A percentile compares a stretch with the other conserved stretches of the same genome.
phyloP scores from a whole-genome alignment of 2,113 vertebrate genomes.

The Tachysurus fulvidraco region DNA sequence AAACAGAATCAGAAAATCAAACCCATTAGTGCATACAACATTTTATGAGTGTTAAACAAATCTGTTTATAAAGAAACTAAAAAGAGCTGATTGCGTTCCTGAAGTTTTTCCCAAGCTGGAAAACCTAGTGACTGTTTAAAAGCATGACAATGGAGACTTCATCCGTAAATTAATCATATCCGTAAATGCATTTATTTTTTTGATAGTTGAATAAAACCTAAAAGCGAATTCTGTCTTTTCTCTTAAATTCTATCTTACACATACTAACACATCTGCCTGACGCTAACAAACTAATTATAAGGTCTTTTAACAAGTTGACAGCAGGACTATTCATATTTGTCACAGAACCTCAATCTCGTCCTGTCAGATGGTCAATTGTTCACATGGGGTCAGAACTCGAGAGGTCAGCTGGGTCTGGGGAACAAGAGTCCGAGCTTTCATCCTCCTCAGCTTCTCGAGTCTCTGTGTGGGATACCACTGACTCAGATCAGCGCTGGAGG shows the following conservation, averaged over 20 bases:
- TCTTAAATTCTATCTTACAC: background rate
- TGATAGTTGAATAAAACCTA: background rate
- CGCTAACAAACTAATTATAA: background rate
- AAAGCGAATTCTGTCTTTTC: background rate
- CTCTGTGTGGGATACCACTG: slow-evolving; percentile 72
- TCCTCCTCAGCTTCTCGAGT: slow-evolving; percentile 62
- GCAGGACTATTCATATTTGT: background rate
- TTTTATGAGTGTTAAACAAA: too few relatives aligned
- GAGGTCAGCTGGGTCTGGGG: slow-evolving; percentile 77
- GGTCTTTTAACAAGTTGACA: background rate
- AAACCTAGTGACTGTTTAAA: too few relatives aligned
- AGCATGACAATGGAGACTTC: too few relatives aligned
- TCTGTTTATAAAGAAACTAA: too few relatives aligned
- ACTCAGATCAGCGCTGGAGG: slow-evolving; percentile 78
- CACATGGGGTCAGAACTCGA: slow-evolving; percentile 74
- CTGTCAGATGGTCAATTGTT: slow-evolving; percentile 67
- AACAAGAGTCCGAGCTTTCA: rapidly evolving
- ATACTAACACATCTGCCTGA: background rate
- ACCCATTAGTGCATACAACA: too few relatives aligned
- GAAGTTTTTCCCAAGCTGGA: too few relatives aligned
- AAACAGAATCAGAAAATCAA: too few relatives aligned
- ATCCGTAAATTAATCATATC: too few relatives aligned
- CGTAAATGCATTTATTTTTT: too few relatives aligned
- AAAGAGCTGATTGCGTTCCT: too few relatives aligned
- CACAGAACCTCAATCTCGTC: too few relatives aligned